Conservation (phyloP, 2,888 invertebrate genomes). For the Agrilus biguttatus region DNA sequence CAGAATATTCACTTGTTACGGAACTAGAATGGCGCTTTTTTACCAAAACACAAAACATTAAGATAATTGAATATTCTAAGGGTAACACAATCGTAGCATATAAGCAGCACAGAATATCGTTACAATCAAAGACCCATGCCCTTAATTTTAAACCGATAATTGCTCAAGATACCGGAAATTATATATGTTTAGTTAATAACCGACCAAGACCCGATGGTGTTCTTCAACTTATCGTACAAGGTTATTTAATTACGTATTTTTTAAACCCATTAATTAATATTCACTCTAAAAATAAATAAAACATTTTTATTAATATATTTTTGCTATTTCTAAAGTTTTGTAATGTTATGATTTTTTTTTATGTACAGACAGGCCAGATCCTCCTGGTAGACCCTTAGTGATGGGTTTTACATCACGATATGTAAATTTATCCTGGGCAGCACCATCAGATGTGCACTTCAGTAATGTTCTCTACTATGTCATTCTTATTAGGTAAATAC, state of each 20-base stretch:
- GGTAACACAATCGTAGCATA: constrained; percentile 38
- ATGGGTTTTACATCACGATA: constrained; percentile 58
- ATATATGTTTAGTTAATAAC: constrained; percentile 54
- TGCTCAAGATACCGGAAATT: constrained; percentile 49
- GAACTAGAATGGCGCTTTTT: constrained; percentile 45
- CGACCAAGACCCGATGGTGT: constrained; percentile 50
- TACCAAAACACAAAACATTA: constrained; percentile 26
- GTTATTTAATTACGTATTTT: constrained; percentile 29
- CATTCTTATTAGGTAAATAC: constrained; percentile 56
- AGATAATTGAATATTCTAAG: constrained; percentile 37
- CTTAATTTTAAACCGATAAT: constrained; percentile 47
- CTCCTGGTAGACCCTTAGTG: constrained; percentile 56
- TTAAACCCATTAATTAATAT: background rate
- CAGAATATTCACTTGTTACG: constrained; percentile 48
- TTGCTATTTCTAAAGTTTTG: too few species aligned
- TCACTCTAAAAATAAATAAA: background rate
- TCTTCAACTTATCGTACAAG: constrained; percentile 51
- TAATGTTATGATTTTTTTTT: constrained; percentile 5
- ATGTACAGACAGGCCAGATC: constrained; percentile 51
- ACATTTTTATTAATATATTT: background rate
- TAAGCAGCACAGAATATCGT: constrained; percentile 39
- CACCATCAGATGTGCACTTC: constrained; percentile 53
- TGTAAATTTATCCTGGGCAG: constrained; percentile 62
- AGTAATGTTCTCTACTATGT: constrained; percentile 56
- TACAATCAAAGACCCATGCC: constrained; percentile 44